Evolutionary conservation across 2,888 invertebrate genomes (phyloP), one percentile per base, ranked within the genome.

Genomic region (Ichneumoninae sp.): DNA sequence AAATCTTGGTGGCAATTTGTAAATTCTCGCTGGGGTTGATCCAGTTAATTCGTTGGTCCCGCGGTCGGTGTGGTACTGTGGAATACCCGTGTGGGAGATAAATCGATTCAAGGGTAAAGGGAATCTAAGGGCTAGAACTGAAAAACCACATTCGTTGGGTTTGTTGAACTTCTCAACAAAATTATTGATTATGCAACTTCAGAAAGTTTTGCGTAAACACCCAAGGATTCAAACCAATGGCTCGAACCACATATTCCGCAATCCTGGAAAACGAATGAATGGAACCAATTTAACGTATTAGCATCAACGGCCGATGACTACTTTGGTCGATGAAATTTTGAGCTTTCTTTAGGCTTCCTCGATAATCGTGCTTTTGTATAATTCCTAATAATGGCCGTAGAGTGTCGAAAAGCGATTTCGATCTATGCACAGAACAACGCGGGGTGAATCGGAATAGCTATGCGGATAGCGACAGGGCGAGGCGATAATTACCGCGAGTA

Each of bases 401-500:
- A 44, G 47, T 66, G 70, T 82, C 66, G 83, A 87, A 91, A 93
- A 92, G 91, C 91, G 91, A 93, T 92, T 93, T 91, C 92, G 91
- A 92, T 91, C 89, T 88, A 89, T 90, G 86, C 86, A 83, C 77
- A 83, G 65, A 36, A 73, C 68, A 69, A 85, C 83, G 87, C 88
- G 86, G 88, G 40, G 89, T 90, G 89, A 91, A 91, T 92, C 91
- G 90, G 89, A 63, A 92, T 92, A 88, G 88, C 73, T 52, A 65
- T 40, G 50, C 30, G 73, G 54, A 16, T 30, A 44, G 57, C 82
- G 52, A 74, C 69, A 89, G 66, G 36, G 57, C 85, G 82, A 79
- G 52, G 88, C 87, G 91, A 93, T 93, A 92, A 93, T 94, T 92
- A 92, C 91, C 74, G 63, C 92, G 88, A 92, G 91, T 93, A 93